These are phyloP conservation scores for Lithodes maja DNA, from an alignment of 2,888 invertebrate genomes.

Conservation along the genomic window DNA sequence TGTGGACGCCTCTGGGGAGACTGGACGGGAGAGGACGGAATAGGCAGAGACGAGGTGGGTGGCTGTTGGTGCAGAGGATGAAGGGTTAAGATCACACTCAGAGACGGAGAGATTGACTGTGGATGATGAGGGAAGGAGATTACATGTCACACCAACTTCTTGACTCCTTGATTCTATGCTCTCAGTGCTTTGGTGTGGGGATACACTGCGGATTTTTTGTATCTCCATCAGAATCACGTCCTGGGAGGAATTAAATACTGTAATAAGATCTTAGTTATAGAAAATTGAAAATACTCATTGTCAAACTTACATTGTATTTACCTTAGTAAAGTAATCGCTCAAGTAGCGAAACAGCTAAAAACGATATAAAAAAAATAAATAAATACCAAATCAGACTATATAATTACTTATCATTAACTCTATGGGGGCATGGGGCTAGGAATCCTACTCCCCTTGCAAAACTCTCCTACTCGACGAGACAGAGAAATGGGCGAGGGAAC, in stretches of 20 bases:
- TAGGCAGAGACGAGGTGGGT: conserved; percentile 11
- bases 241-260: background rate
- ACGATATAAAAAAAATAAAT: too few relatives aligned
- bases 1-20: background rate
- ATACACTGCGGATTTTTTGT: conserved; percentile 35
- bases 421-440: too few relatives aligned
- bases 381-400: too few relatives aligned
- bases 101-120: conserved; percentile 27
- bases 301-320: too few relatives aligned
- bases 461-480: too few relatives aligned
- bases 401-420: too few relatives aligned
- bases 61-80: conserved; percentile 27
- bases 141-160: conserved; percentile 60
- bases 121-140: conserved; percentile 49
- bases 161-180: background rate
- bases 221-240: conserved; percentile 53
- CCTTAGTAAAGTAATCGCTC: too few relatives aligned
- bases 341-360: too few relatives aligned
- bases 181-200: background rate
- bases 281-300: too few relatives aligned
- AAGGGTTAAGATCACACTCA: conserved; percentile 28
- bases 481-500: too few relatives aligned
- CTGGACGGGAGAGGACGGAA: conserved; percentile 58
- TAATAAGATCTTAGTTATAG: too few relatives aligned
- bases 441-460: too few relatives aligned